Conservation (phyloP, 2,113 vertebrate species). For the Holacanthus passer region DNA sequence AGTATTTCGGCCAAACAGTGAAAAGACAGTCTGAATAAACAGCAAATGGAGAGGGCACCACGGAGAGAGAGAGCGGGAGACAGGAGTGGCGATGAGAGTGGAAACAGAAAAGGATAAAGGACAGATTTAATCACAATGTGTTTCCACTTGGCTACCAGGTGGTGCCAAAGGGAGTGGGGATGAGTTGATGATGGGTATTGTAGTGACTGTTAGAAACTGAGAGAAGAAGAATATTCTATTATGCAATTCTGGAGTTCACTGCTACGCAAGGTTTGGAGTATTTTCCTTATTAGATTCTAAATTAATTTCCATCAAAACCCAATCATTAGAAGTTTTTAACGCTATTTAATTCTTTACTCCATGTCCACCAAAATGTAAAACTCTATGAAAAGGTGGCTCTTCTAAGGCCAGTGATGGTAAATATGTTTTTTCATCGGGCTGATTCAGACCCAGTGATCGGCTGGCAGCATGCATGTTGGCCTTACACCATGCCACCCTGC, state of each 20-base stretch:
- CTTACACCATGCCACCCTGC: not conserved
- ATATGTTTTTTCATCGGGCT: conserved; percentile 29
- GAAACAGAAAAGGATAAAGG: conserved; percentile 63
- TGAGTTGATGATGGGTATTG: conserved; percentile 46
- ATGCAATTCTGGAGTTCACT: not conserved
- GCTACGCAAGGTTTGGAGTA: not conserved
- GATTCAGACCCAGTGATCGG: conserved; percentile 1
- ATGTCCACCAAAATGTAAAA: conserved; percentile 15
- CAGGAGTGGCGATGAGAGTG: conserved; percentile 29
- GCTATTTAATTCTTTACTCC: not conserved
- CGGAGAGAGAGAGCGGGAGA: conserved; percentile 26
- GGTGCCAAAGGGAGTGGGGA: conserved; percentile 39
- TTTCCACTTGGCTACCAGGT: conserved; percentile 67
- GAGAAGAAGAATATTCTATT: not conserved
- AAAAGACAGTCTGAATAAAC: conserved; percentile 44
- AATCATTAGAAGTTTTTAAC: not conserved
- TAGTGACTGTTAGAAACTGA: conserved; percentile 23
- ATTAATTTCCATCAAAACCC: not conserved
- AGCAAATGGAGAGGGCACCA: conserved; percentile 14
- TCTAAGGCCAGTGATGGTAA: not conserved
- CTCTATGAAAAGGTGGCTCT: conserved; percentile 8
- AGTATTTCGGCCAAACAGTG: conserved; percentile 53
- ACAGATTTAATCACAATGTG: conserved; percentile 69
- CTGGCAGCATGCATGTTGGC: conserved; percentile 6
- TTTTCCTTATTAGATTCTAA: not conserved